Evolutionary conservation across 2,888 invertebrate species (phyloP).

Genomic region (Eurois occulta): DNA sequence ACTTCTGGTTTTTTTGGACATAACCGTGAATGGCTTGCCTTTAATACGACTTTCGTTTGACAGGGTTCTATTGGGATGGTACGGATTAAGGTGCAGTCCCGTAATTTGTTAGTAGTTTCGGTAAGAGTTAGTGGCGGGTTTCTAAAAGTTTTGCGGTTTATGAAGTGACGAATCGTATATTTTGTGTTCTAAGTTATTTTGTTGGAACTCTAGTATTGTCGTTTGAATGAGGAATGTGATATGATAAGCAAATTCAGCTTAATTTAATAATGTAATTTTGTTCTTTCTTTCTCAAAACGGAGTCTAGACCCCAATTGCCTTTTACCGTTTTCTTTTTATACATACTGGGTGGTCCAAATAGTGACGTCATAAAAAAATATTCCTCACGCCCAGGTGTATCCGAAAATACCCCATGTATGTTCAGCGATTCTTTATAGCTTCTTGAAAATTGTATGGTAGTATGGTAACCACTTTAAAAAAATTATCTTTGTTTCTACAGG

Average conservation of each 20-base stretch:
- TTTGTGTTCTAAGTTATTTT: neutral
- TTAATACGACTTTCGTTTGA: constrained; percentile 39
- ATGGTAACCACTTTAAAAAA: too few relatives aligned
- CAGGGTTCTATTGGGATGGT: constrained; percentile 9
- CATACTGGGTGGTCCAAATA: neutral
- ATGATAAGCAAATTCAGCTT: constrained; percentile 26
- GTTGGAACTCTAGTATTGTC: neutral
- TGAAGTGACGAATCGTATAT: neutral
- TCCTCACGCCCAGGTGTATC: too few relatives aligned
- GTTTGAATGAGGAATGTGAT: constrained; percentile 24
- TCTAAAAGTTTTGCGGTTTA: constrained; percentile 7
- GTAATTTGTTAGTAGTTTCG: constrained; percentile 26
- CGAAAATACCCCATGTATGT: too few relatives aligned
- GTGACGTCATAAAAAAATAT: too few relatives aligned
- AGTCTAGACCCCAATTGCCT: neutral
- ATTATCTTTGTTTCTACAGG: too few relatives aligned
- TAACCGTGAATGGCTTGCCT: constrained; percentile 29
- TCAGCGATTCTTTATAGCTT: too few relatives aligned
- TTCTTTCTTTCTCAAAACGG: neutral
- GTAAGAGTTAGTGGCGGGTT: neutral
- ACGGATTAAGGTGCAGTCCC: constrained; percentile 20
- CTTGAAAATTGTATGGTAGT: too few relatives aligned
- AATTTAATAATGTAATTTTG: constrained; percentile 20
- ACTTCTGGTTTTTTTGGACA: constrained; percentile 63
- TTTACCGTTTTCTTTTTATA: constrained; percentile 13